Conservation (phyloP, 2,113 vertebrate species). For the Gavialis gangeticus region DNA sequence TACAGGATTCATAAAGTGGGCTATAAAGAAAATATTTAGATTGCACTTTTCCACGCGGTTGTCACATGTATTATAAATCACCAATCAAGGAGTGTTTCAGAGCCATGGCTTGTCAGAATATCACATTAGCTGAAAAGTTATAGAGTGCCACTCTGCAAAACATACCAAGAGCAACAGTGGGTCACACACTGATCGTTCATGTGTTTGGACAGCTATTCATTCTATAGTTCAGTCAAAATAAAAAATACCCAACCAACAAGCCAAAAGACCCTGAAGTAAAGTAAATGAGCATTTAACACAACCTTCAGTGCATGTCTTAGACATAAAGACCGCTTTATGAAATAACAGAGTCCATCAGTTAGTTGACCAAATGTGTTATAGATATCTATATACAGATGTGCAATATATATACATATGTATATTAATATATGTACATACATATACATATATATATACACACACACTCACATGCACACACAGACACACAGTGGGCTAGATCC, state of each 20-base stretch:
- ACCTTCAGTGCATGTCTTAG: neutral
- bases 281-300: neutral
- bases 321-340: constrained; percentile 41
- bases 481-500: neutral
- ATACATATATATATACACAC: no score
- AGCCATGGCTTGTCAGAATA: neutral
- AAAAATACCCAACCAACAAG: neutral
- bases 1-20: constrained; percentile 21
- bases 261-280: neutral
- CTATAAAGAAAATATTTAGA: constrained; percentile 16
- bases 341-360: neutral
- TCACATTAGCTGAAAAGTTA: neutral
- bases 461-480: fast-evolving
- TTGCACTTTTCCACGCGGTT: neutral
- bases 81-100: neutral
- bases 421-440: no score
- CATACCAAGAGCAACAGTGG: neutral
- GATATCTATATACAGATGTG: no score
- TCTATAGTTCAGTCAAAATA: neutral
- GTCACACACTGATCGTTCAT: neutral
- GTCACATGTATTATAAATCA: neutral
- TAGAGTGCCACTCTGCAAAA: neutral
- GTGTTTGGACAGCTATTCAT: neutral
- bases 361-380: fast-evolving
- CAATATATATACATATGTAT: no score